Evolutionary conservation across 2,113 vertebrate species (phyloP).

Genomic region (Poeciliopsis prolifica): DNA sequence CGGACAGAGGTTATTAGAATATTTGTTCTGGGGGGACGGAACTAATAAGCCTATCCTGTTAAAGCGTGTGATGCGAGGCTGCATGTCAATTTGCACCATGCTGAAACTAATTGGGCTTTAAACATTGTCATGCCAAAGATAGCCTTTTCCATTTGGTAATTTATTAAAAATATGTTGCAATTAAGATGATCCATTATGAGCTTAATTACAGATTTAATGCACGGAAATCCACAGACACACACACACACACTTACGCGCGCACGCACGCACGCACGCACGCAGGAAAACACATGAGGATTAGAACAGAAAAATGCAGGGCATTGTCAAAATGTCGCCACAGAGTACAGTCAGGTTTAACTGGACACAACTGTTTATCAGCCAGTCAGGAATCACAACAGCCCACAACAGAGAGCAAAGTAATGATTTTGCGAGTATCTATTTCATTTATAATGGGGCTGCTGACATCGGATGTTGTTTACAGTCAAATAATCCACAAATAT

Average conservation of each 20-base stretch:
- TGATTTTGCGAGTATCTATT: not conserved
- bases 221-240: constrained; percentile 38
- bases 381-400: not conserved
- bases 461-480: not conserved
- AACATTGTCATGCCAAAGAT: constrained; percentile 56
- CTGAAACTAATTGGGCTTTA: constrained; percentile 63
- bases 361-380: not conserved
- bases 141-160: constrained; percentile 59
- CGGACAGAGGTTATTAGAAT: constrained; percentile 20
- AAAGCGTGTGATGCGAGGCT: constrained; percentile 34
- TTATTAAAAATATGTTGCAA: constrained; percentile 70
- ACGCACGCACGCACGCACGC: constrained; percentile 3
- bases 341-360: not conserved
- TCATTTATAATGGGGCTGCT: not conserved
- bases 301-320: constrained; percentile 15
- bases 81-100: constrained; percentile 50
- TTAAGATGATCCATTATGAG: constrained; percentile 68
- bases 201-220: constrained; percentile 60
- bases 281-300: constrained; percentile 25
- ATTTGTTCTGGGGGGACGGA: constrained; percentile 30
- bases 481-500: too few relatives aligned
- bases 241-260: not conserved
- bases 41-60: constrained; percentile 47
- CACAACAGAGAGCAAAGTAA: not conserved
- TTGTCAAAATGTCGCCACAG: not conserved